Evolutionary conservation across 1,140 invertebrate genomes (phyloP).

Genomic region (Lanistes nyassanus): DNA sequence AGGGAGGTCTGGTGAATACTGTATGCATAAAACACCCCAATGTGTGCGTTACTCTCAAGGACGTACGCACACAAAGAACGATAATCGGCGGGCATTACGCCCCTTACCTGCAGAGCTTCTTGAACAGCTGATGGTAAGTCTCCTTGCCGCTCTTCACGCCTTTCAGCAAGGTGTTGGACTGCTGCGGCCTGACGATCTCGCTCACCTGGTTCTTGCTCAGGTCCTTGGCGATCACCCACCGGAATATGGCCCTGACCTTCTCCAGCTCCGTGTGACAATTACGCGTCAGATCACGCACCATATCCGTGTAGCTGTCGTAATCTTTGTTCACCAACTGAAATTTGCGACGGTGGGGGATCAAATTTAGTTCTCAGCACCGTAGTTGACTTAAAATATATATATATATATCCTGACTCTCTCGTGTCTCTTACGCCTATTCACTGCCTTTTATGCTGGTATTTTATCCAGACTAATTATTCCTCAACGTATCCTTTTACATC

Average conservation of each 20-base stretch:
- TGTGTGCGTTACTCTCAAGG: too few species aligned
- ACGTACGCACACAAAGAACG: too few species aligned
- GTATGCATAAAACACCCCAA: too few species aligned
- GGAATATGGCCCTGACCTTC: constrained; percentile 85
- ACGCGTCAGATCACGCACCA: constrained; percentile 54
- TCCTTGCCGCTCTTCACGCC: constrained; percentile 99
- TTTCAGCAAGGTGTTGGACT: constrained; percentile 90
- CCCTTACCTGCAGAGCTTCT: constrained; percentile 76
- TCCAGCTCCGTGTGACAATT: constrained; percentile 57
- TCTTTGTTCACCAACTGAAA: constrained; percentile 53
- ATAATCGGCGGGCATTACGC: neutral
- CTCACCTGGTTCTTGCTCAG: constrained; percentile 90
- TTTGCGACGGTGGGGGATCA: too few species aligned
- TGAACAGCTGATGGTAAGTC: constrained; percentile 99
- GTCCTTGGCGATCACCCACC: constrained; percentile 99
- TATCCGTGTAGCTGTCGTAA: constrained; percentile 52
- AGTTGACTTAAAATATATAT: too few species aligned
- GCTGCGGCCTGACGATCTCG: constrained; percentile 70
- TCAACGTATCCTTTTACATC: too few species aligned
- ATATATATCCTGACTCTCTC: too few species aligned
- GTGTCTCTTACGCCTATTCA: too few species aligned
- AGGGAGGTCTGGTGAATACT: too few species aligned
- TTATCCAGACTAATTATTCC: too few species aligned
- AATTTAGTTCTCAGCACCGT: too few species aligned
- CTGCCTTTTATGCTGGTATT: too few species aligned